Evolutionary conservation across 2,113 vertebrate genomes (phyloP).

Genomic region (Tringa solitaria): DNA sequence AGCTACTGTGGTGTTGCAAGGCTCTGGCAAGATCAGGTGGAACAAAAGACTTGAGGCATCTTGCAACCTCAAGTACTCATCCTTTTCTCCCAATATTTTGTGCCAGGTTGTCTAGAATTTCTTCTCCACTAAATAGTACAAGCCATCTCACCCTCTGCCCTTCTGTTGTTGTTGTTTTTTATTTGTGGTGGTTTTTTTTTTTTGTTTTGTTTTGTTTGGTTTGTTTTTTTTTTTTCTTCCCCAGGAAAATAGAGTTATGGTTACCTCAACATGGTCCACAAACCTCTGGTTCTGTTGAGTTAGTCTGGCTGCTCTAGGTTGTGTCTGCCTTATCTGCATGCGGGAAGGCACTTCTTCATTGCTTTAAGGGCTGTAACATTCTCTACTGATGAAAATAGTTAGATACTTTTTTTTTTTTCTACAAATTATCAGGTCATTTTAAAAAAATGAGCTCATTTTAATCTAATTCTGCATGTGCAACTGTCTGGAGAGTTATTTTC

Average conservation of each 20-base stretch:
- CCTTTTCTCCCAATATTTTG: accelerated
- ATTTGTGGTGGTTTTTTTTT: neutral
- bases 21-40: neutral
- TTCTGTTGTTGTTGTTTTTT: neutral
- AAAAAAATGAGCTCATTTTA: conserved; percentile 75
- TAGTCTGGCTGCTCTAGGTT: neutral
- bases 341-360: neutral
- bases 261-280: accelerated
- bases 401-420: conserved; percentile 26
- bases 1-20: neutral
- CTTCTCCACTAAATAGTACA: neutral
- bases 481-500: conserved; percentile 76
- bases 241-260: neutral
- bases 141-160: neutral
- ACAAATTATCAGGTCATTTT: conserved; percentile 75
- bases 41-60: neutral
- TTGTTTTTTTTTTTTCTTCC: neutral
- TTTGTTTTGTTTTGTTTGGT: no score
- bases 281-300: neutral
- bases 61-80: neutral
- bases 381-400: conserved; percentile 60
- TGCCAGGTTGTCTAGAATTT: neutral
- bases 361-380: conserved; percentile 11
- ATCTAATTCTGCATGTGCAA: conserved; percentile 74
- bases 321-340: neutral